Conservation (phyloP, 1,140 invertebrate species). For the Microplitis mediator region DNA sequence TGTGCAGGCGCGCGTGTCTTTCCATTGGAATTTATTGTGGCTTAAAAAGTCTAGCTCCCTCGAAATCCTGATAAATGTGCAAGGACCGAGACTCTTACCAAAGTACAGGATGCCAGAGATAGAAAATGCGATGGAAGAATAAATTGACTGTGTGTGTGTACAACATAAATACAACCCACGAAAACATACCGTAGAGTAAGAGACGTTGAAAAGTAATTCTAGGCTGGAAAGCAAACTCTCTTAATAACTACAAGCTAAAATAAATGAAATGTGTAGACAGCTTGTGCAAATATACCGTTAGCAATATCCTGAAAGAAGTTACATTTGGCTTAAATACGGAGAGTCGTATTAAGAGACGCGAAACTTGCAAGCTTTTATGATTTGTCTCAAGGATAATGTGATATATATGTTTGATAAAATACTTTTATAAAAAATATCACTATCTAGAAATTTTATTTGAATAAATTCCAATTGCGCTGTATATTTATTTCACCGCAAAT, state of each 20-base stretch:
- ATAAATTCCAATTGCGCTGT: background rate
- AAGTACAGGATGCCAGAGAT: conserved; percentile 26
- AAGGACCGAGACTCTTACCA: conserved; percentile 43
- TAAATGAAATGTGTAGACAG: conserved; percentile 12
- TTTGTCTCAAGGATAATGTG: background rate
- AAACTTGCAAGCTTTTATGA: conserved; percentile 6
- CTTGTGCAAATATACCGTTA: conserved; percentile 30
- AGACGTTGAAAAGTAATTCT: conserved; percentile 44
- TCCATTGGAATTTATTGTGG: conserved; percentile 57
- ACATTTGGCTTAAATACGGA: background rate
- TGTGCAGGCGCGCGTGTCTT: conserved; percentile 32
- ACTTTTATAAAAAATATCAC: background rate
- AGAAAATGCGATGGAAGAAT: conserved; percentile 20
- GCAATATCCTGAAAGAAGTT: conserved; percentile 17
- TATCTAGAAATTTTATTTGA: background rate
- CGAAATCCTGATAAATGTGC: conserved; percentile 63
- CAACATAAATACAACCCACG: background rate
- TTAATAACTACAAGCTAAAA: background rate
- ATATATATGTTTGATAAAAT: conserved; percentile 11
- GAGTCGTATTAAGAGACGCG: background rate
- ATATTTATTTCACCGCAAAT: background rate
- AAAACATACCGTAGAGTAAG: conserved; percentile 14
- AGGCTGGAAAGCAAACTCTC: conserved; percentile 57
- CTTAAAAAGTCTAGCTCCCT: conserved; percentile 63
- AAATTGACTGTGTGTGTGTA: conserved; percentile 15